phyloP scores from a whole-genome alignment of 2,888 invertebrate species.

The Agrotis puta region DNA sequence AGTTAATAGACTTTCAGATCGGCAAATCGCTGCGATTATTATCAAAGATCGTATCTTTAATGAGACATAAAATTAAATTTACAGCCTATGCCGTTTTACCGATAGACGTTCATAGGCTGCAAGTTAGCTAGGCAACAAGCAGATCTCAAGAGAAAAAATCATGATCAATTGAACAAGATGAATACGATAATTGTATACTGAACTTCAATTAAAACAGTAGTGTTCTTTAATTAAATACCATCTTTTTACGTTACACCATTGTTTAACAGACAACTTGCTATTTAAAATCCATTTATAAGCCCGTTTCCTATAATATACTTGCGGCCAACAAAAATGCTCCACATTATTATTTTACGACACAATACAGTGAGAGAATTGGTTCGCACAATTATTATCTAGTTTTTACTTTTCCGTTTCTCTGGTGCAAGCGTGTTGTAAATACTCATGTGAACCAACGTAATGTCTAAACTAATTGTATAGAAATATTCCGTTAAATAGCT shows the following conservation, averaged over 20 bases:
- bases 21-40: no score
- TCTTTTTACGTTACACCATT: conserved; percentile 44
- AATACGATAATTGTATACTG: background rate
- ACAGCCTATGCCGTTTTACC: background rate
- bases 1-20: no score
- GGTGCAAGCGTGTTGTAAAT: conserved; percentile 78
- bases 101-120: background rate
- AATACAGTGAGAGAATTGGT: conserved; percentile 73
- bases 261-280: conserved; percentile 26
- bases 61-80: background rate
- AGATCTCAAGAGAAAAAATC: conserved; percentile 26
- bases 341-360: conserved; percentile 74
- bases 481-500: conserved; percentile 38
- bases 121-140: background rate
- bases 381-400: conserved; percentile 78
- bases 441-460: conserved; percentile 77
- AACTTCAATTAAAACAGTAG: background rate
- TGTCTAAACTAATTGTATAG: conserved; percentile 50
- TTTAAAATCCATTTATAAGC: conserved; percentile 44
- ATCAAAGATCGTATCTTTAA: no score
- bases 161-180: conserved; percentile 33
- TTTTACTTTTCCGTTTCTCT: conserved; percentile 79
- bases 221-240: conserved; percentile 29
- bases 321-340: conserved; percentile 72
- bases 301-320: conserved; percentile 60